Evolutionary conservation across 2,888 invertebrate species (phyloP), one percentile per base, ranked within the genome.

Genomic region (Cataglyphis livida): DNA sequence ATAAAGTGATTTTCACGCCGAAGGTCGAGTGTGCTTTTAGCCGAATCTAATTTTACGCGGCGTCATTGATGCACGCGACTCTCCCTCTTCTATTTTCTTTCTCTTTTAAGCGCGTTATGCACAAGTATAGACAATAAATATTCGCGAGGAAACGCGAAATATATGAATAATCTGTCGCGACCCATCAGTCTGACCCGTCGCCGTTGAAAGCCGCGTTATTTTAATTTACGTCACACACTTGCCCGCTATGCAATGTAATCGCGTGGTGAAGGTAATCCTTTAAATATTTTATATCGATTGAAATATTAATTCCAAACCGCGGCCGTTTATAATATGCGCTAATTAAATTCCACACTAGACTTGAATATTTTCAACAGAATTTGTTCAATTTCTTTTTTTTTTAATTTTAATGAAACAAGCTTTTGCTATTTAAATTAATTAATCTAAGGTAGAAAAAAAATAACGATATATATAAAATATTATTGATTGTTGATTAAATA

Each of bases 21-120:
- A 62, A 62, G 32, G 15, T 62, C 44, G 74, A 28, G 32, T 51
- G 28, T 12, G 78, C 25, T 59, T 41, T 70, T 32, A 68, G 68
- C 70, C 68, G 32, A 59, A 78, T 78, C 70, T 78, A 70, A 78
- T 78, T 78, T 78, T 61, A 44, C 44, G 59, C n/a, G 18, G 44
- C 32, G 12, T 61, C 59, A 70, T 59, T 59, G 25, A 59, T 70
- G 78, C 78, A 38, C 51, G 32, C 41, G 70, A 12, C 4, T 70
- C 25, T 48, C 18, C n/a, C 51, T 48, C 6, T 48, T 28, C 28
- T 28, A 35, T 7, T 51, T 3, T 51, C n/a, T 32, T 2, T 59
- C 35, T 32, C 44, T 44, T 41, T 70, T 21, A 44, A 71, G 21
- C 25, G n/a, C 1, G 44, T 32, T 54, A 41, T 41, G 18, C 66